These are phyloP conservation scores for Artemisiospiza belli DNA, from an alignment of 2,113 vertebrate species.

Conservation along the genomic window DNA sequence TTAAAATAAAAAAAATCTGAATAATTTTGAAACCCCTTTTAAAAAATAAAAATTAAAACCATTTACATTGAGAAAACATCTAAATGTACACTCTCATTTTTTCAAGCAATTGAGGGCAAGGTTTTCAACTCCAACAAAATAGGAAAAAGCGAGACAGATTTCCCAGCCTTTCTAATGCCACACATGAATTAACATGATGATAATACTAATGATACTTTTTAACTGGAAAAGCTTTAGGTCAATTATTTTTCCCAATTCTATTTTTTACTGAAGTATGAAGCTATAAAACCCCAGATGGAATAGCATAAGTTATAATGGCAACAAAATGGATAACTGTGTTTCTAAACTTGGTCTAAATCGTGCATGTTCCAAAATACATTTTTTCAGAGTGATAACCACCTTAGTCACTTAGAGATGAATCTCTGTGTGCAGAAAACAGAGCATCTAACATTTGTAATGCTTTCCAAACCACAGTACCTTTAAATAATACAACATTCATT, in stretches of 20 bases:
- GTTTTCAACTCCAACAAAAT: neutral
- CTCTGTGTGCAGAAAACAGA: neutral
- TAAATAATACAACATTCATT: slow-evolving; percentile 43
- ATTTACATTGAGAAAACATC: neutral
- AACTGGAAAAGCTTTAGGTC: slow-evolving; percentile 40
- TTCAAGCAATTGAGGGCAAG: neutral
- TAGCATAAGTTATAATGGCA: slow-evolving; percentile 46
- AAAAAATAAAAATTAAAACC: neutral
- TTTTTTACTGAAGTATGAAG: slow-evolving; percentile 36
- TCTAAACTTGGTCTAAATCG: neutral
- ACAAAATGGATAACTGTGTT: slow-evolving; percentile 33
- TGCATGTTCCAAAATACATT: slow-evolving; percentile 1
- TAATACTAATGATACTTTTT: slow-evolving; percentile 21
- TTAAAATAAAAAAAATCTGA: neutral
- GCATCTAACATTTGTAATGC: neutral
- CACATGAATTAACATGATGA: slow-evolving; percentile 14
- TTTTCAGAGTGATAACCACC: slow-evolving; percentile 23
- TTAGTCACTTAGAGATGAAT: neutral
- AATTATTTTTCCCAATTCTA: slow-evolving; percentile 46
- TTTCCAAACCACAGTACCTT: neutral
- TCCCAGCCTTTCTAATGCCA: neutral
- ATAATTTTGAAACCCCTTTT: neutral
- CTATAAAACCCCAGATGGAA: slow-evolving; percentile 44
- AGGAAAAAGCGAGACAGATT: neutral
- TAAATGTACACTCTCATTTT: neutral